Conservation (phyloP, 2,888 invertebrate genomes). For the Brachypalpus laphriformis region DNA sequence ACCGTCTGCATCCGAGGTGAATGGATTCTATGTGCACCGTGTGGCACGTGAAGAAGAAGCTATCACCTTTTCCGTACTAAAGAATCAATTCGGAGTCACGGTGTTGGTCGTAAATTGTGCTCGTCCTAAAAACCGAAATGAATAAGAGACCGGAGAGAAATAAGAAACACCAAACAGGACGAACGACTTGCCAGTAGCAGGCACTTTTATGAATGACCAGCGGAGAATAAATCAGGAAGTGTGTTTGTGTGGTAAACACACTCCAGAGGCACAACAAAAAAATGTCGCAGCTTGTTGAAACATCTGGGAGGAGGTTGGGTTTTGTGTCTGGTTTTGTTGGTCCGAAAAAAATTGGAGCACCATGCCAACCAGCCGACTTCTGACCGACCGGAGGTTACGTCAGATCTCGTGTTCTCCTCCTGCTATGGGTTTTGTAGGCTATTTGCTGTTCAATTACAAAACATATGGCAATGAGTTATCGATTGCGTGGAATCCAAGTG, state of each 20-base stretch:
- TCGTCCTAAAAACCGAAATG: constrained; percentile 10
- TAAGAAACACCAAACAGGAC: not conserved
- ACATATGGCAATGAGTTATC: constrained; percentile 51
- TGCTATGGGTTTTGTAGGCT: not conserved
- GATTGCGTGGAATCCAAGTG: constrained; percentile 14
- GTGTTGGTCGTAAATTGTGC: constrained; percentile 39
- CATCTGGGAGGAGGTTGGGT: constrained; percentile 41
- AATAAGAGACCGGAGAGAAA: not conserved
- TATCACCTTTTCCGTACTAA: constrained; percentile 41
- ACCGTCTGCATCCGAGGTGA: constrained; percentile 19
- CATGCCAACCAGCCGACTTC: not conserved
- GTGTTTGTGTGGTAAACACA: not conserved
- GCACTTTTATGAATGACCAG: not conserved
- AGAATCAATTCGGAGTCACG: constrained; percentile 33
- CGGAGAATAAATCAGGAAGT: constrained; percentile 50
- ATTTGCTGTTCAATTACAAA: not conserved
- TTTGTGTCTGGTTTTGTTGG: constrained; percentile 41
- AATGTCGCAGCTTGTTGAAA: constrained; percentile 27
- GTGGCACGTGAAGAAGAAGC: constrained; percentile 57
- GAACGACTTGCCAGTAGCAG: not conserved
- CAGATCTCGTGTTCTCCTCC: not conserved
- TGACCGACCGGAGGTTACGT: constrained; percentile 31
- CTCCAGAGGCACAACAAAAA: constrained; percentile 1
- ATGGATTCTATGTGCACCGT: constrained; percentile 14
- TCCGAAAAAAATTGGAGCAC: constrained; percentile 28